phyloP scores from a whole-genome alignment of 1,140 invertebrate genomes.

The Tetragnatha versicolor region DNA sequence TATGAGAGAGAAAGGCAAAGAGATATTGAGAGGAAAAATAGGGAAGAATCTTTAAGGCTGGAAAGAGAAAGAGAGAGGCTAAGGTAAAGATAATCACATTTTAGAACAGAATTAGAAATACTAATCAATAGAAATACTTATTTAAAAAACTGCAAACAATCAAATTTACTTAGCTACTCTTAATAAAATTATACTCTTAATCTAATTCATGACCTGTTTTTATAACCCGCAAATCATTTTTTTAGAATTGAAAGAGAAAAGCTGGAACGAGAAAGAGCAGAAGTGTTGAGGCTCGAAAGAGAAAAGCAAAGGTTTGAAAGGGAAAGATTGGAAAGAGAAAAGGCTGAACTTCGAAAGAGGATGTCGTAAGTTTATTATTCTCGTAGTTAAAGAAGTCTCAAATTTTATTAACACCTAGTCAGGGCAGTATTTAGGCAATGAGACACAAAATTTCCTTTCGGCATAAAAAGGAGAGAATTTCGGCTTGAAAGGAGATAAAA shows the following conservation, averaged over 20 bases:
- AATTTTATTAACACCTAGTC: not conserved
- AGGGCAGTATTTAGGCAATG: not conserved
- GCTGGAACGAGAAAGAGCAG: constrained; percentile 80
- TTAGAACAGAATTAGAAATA: too few relatives aligned
- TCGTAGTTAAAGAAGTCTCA: not conserved
- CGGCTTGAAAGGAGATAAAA: not conserved
- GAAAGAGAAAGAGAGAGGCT: constrained; percentile 67
- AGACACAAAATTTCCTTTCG: too few relatives aligned
- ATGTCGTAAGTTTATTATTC: constrained; percentile 31
- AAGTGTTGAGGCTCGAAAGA: constrained; percentile 79
- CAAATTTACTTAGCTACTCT: too few relatives aligned
- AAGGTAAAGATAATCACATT: constrained; percentile 54
- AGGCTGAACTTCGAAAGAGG: constrained; percentile 77
- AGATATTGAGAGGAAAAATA: constrained; percentile 79
- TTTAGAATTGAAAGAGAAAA: constrained; percentile 72
- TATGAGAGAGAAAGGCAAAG: constrained; percentile 76
- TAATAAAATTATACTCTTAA: too few relatives aligned
- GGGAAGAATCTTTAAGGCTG: constrained; percentile 79
- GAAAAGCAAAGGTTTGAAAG: constrained; percentile 81
- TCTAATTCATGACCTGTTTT: too few relatives aligned
- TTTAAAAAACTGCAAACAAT: too few relatives aligned
- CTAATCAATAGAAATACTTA: too few relatives aligned
- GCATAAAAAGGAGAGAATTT: too few relatives aligned
- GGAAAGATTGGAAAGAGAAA: constrained; percentile 82
- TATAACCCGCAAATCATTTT: not conserved